phyloP scores from a whole-genome alignment of 2,797 vertebrate species.

The Dermochelys coriacea region DNA sequence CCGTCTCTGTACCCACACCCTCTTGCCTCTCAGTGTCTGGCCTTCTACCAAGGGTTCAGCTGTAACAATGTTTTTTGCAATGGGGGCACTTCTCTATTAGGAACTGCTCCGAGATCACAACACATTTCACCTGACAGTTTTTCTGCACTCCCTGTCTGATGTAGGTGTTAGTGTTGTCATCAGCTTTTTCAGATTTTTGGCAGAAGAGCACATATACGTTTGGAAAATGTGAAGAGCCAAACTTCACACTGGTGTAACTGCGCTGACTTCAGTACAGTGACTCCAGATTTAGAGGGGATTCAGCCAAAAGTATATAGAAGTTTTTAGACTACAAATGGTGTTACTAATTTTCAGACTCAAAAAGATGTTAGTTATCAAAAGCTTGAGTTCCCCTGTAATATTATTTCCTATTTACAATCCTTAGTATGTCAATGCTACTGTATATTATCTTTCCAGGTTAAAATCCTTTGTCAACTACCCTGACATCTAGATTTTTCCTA shows the following conservation, averaged over 20 bases:
- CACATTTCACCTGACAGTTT: not conserved
- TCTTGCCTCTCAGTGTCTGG: not conserved
- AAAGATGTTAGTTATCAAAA: not conserved
- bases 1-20: accelerated
- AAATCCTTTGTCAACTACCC: not conserved
- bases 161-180: accelerated
- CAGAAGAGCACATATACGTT: not conserved
- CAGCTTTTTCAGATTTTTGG: not conserved
- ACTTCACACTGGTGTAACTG: not conserved
- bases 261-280: not conserved
- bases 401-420: not conserved
- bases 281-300: not conserved
- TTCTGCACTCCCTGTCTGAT: not conserved
- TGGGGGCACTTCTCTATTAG: accelerated
- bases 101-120: not conserved
- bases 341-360: not conserved
- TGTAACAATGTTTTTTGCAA: not conserved
- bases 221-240: not conserved
- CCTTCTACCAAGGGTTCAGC: accelerated
- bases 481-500: not conserved
- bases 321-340: not conserved
- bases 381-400: not conserved
- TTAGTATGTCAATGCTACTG: not conserved
- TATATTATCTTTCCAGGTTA: not conserved
- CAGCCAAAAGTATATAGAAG: not conserved